Conservation (phyloP, 2,888 invertebrate species). For the Oxyteleia sp. region DNA sequence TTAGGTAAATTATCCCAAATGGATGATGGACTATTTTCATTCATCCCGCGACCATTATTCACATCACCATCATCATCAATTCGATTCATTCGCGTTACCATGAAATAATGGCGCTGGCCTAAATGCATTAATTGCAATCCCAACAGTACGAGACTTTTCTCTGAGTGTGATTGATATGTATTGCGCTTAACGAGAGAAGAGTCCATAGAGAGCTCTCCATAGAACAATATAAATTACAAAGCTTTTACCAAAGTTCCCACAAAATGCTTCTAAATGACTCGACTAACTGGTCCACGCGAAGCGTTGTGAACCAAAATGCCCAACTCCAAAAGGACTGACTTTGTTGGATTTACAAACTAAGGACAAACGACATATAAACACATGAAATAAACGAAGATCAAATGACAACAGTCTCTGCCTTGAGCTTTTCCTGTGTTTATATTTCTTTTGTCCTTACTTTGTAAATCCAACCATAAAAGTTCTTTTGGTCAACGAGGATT, state of each 20-base stretch:
- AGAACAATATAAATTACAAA: slow-evolving; percentile 53
- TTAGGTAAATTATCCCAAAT: slow-evolving; percentile 33
- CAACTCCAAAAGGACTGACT: too few relatives aligned
- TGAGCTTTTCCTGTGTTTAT: too few relatives aligned
- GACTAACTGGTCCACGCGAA: too few relatives aligned
- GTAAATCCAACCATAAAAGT: too few relatives aligned
- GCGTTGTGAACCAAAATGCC: too few relatives aligned
- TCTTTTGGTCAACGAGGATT: too few relatives aligned
- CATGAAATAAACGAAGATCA: too few relatives aligned
- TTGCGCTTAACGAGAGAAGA: slow-evolving; percentile 67
- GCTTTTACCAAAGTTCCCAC: slow-evolving; percentile 55
- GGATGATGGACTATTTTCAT: slow-evolving; percentile 34
- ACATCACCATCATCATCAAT: slow-evolving; percentile 57
- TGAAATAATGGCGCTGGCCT: slow-evolving; percentile 69
- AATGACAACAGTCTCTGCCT: too few relatives aligned
- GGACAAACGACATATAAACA: too few relatives aligned
- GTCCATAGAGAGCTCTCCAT: slow-evolving; percentile 32
- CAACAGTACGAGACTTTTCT: slow-evolving; percentile 65
- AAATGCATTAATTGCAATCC: slow-evolving; percentile 71
- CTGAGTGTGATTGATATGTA: slow-evolving; percentile 67
- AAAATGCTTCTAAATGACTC: slow-evolving; percentile 41
- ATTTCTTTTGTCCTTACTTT: too few relatives aligned
- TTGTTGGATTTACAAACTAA: too few relatives aligned
- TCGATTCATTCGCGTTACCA: slow-evolving; percentile 63
- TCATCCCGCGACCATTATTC: slow-evolving; percentile 48